A percentile compares a stretch with the other conserved stretches of the same genome.
Evolutionary conservation across 2,888 invertebrate species (phyloP).

Genomic region (Calameuta pallipes): DNA sequence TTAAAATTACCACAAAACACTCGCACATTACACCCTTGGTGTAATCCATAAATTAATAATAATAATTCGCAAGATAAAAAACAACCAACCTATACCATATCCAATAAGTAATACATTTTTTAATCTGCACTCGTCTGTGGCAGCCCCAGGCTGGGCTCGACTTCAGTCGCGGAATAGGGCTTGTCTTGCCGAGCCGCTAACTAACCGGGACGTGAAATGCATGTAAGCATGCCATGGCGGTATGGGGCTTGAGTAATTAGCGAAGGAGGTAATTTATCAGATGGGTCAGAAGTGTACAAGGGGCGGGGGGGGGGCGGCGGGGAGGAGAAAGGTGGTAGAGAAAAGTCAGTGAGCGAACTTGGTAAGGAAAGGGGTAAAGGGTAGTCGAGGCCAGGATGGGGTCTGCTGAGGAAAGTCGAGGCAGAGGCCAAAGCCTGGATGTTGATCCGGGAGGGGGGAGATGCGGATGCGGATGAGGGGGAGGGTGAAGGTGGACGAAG

Average conservation of each 20-base stretch:
- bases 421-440: too few relatives aligned
- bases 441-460: too few relatives aligned
- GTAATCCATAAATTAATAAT: too few relatives aligned
- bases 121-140: background rate
- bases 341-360: background rate
- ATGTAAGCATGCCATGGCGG: conserved; percentile 41
- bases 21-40: too few relatives aligned
- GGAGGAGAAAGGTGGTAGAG: conserved; percentile 23
- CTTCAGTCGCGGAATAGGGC: background rate
- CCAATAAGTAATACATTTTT: background rate
- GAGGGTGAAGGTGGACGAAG: conserved; percentile 21
- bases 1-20: too few relatives aligned
- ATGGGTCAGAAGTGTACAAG: conserved; percentile 15
- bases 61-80: too few relatives aligned
- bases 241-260: conserved; percentile 50
- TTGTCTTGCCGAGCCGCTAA: conserved; percentile 4
- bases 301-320: conserved; percentile 17
- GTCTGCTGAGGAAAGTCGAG: too few relatives aligned
- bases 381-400: conserved; percentile 20
- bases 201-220: conserved; percentile 49
- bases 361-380: background rate
- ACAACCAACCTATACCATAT: background rate
- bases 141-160: too few relatives aligned
- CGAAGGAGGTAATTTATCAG: conserved; percentile 59
- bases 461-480: background rate